These are phyloP conservation scores for Dendrolimus pini DNA, from an alignment of 2,888 invertebrate species.

Conservation along the genomic window DNA sequence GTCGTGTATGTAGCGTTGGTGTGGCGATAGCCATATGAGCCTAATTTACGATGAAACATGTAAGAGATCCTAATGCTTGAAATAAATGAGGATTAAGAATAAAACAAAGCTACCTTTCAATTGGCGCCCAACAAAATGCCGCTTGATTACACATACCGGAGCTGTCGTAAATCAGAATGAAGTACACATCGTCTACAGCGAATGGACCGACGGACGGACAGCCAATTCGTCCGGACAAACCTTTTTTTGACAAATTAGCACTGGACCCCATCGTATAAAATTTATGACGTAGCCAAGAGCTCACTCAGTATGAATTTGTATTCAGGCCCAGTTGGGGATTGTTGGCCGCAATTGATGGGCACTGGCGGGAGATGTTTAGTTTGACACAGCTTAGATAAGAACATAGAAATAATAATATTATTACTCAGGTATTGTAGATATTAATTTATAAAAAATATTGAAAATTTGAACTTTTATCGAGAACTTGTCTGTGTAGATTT, in stretches of 20 bases:
- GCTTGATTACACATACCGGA: neutral
- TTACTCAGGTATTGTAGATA: too few relatives aligned
- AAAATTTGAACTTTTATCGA: too few relatives aligned
- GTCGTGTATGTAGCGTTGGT: too few relatives aligned
- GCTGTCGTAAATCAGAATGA: slow-evolving; percentile 6
- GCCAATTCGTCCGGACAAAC: neutral
- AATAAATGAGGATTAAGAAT: neutral
- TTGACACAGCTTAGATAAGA: too few relatives aligned
- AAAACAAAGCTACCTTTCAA: neutral
- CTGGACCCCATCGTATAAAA: slow-evolving; percentile 12
- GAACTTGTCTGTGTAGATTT: too few relatives aligned
- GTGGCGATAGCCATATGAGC: too few relatives aligned
- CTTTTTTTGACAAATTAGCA: slow-evolving; percentile 28
- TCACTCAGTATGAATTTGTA: slow-evolving; percentile 20
- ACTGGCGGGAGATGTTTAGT: neutral
- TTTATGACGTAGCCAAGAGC: slow-evolving; percentile 12
- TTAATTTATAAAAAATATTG: too few relatives aligned
- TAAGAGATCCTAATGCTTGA: too few relatives aligned
- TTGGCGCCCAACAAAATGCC: neutral
- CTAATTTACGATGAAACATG: too few relatives aligned
- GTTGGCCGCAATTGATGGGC: neutral
- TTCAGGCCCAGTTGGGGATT: slow-evolving; percentile 15
- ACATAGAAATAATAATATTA: too few relatives aligned
- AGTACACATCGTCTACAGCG: neutral
- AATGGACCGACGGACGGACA: neutral